phyloP scores from a whole-genome alignment of 2,888 invertebrate genomes.

The Andrena dorsata region DNA sequence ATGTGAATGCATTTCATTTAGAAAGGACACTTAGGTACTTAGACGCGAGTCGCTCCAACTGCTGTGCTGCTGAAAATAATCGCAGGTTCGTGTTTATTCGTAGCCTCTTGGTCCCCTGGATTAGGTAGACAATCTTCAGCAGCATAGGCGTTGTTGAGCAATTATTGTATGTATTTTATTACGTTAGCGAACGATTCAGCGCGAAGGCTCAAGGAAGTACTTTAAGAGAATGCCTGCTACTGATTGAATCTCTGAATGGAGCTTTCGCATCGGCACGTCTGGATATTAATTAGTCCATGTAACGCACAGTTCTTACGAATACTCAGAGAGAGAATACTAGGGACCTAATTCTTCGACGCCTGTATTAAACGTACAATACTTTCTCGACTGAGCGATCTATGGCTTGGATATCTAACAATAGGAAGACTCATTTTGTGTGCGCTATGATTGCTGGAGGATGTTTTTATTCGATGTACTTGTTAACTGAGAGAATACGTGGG shows the following conservation, averaged over 20 bases:
- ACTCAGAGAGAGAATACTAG: background rate
- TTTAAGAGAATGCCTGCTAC: conserved; percentile 15
- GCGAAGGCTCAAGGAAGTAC: conserved; percentile 7
- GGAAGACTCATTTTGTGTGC: too few relatives aligned
- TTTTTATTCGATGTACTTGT: too few relatives aligned
- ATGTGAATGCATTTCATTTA: conserved; percentile 40
- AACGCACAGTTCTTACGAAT: conserved; percentile 6
- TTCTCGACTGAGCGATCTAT: too few relatives aligned
- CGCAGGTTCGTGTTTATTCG: too few relatives aligned
- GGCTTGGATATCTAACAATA: too few relatives aligned
- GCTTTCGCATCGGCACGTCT: background rate
- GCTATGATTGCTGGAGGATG: too few relatives aligned
- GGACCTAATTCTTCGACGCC: background rate
- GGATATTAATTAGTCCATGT: background rate
- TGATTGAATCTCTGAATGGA: conserved; percentile 5
- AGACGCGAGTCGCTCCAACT: background rate
- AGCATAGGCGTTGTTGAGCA: background rate
- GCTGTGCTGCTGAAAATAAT: conserved; percentile 1
- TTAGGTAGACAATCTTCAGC: background rate
- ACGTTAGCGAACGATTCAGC: background rate
- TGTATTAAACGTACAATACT: background rate
- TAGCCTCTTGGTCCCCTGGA: too few relatives aligned
- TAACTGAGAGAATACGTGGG: too few relatives aligned
- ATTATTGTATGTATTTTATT: conserved; percentile 20
- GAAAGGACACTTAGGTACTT: conserved; percentile 19